These are phyloP conservation scores for Shinisaurus crocodilurus DNA, from an alignment of 2,113 vertebrate genomes.

Conservation along the genomic window DNA sequence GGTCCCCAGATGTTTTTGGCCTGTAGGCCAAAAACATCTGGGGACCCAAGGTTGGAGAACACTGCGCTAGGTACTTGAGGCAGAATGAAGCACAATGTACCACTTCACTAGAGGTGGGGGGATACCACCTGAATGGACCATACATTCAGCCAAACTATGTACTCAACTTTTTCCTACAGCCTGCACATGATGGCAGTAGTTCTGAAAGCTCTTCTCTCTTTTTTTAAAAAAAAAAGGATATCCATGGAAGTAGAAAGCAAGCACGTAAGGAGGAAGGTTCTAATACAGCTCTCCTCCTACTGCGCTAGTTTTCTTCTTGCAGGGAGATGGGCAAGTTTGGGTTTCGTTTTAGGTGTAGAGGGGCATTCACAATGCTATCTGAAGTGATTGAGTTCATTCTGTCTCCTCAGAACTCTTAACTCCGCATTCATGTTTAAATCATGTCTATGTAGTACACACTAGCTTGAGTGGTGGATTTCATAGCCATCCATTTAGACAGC, in stretches of 20 bases:
- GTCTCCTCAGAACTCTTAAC: background rate
- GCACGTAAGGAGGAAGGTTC: background rate
- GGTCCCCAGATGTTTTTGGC: no score
- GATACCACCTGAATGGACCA: background rate
- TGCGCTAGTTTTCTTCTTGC: background rate
- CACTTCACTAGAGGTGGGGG: no score
- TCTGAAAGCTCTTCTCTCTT: background rate
- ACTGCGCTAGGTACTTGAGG: background rate
- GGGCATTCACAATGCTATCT: no score
- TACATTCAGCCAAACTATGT: background rate
- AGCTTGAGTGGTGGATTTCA: background rate
- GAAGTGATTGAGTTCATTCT: background rate
- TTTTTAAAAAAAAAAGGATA: background rate
- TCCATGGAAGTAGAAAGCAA: background rate
- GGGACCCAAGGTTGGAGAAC: no score
- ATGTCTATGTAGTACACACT: background rate
- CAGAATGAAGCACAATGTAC: background rate
- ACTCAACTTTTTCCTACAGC: background rate
- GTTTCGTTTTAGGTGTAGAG: background rate
- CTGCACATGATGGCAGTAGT: background rate
- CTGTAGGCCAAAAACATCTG: no score
- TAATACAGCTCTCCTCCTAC: no score
- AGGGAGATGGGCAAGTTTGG: no score
- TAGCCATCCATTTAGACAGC: background rate
- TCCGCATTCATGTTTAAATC: no score